Conservation (phyloP, 2,888 invertebrate species). For the Drosophila imparisetae region DNA sequence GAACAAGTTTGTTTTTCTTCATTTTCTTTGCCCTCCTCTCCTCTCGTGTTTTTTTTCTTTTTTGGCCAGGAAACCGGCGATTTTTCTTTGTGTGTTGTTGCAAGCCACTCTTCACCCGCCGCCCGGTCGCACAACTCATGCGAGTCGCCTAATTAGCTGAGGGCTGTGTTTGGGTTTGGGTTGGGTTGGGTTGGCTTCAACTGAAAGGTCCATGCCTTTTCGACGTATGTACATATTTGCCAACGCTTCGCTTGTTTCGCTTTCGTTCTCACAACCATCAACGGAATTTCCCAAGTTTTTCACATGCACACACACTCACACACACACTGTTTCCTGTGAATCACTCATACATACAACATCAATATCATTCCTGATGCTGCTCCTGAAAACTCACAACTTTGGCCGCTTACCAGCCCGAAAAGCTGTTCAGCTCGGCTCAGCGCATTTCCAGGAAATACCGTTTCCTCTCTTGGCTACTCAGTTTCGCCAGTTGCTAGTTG, state of each 20-base stretch:
- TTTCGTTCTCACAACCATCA: constrained; percentile 55
- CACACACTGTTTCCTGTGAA: constrained; percentile 48
- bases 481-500: constrained; percentile 14
- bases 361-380: constrained; percentile 21
- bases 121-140: constrained; percentile 47
- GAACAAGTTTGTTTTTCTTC: constrained; percentile 71
- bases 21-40: constrained; percentile 9
- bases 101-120: not conserved
- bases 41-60: constrained; percentile 21
- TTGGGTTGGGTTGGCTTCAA: not conserved
- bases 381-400: constrained; percentile 40
- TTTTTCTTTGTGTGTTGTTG: constrained; percentile 69
- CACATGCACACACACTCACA: constrained; percentile 39
- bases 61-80: constrained; percentile 70
- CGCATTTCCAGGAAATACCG: constrained; percentile 71
- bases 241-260: constrained; percentile 45
- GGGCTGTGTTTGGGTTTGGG: constrained; percentile 23
- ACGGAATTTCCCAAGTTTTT: constrained; percentile 51
- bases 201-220: constrained; percentile 14
- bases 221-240: constrained; percentile 13
- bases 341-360: constrained; percentile 17
- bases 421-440: constrained; percentile 28
- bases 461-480: constrained; percentile 53
- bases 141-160: constrained; percentile 69
- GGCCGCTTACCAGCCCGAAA: constrained; percentile 10